phyloP scores from a whole-genome alignment of 2,797 vertebrate species.

The Catamblyrhynchus diadema region DNA sequence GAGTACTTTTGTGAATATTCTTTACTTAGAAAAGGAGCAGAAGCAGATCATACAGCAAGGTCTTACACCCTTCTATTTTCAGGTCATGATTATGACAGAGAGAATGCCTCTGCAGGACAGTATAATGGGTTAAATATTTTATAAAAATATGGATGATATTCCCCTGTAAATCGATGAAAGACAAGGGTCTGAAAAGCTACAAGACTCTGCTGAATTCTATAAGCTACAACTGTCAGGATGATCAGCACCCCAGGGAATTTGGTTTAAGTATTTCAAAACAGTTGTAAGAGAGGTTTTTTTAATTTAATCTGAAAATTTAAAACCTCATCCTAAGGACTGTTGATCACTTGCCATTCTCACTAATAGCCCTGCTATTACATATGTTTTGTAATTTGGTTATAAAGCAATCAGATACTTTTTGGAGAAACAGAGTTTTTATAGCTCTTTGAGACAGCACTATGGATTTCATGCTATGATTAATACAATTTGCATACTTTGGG shows the following conservation, averaged over 20 bases:
- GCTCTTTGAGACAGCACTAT: not conserved
- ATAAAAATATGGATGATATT: not conserved
- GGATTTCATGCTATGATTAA: not conserved
- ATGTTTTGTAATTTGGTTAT: not conserved
- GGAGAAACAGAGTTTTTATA: not conserved
- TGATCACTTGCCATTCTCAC: not conserved
- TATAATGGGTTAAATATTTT: not conserved
- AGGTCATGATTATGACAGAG: not conserved
- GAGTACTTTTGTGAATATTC: not conserved
- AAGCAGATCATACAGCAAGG: not conserved
- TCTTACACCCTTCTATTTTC: not conserved
- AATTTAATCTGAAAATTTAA: not conserved
- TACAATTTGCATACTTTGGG: not conserved
- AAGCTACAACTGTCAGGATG: not conserved
- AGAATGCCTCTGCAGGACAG: not conserved
- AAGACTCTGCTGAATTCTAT: not conserved
- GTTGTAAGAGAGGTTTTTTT: not conserved
- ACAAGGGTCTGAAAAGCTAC: not conserved
- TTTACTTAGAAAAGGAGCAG: not conserved
- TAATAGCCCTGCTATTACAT: not conserved
- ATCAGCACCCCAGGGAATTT: not conserved
- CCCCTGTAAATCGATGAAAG: not conserved
- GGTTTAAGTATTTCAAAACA: not conserved
- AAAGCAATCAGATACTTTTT: not conserved
- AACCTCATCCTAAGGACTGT: not conserved